Base-by-base conservation (phyloP, 2,113 vertebrate genomes). In the Oreochromis niloticus region DNA sequence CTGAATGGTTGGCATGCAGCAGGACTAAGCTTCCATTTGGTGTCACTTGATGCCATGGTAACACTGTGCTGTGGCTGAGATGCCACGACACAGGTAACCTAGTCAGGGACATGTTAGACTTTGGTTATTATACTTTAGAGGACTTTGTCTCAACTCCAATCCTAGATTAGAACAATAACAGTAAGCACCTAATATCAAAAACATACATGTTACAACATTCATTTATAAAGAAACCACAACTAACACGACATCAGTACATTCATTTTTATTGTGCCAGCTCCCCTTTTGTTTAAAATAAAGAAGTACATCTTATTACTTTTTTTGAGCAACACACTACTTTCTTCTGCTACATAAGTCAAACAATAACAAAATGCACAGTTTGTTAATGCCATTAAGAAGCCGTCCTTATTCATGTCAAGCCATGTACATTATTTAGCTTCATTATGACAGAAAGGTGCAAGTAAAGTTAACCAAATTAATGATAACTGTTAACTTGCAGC, bases 51-150 rank as follows among this genome's bases (percentile, higher is more conserved):
- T 95, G 95, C 92, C 87, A 84, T 11, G 93, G 92, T 39, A 92
- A 86, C 63, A 73, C 82, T 17, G 85, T 80, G 85, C 92, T 96
- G 56, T 88, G 86, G 87, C 97, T 95, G 73, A 95, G 91, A 86
- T 55, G 93, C 97, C 97, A 97, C 52, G 89, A 85, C 86, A 96
- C 96, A 6, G 92, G 88, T 85, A 83, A 78, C 93, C 96, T 97
- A 91, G 10, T 4, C 1, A 22, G 71, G 73, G 52, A 94, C 59
- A 87, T 50, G 85, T 78, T 83, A 82, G 66, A 90, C 84, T 88
- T 83, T 19, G 61, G 41, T 89, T 41, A 78, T 54, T 71, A 52
- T 24, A 2, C 24, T 24, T 27, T 9, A n/a, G 10, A 81, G 30
- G 55, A 84, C 17, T 32, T 73, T 4, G 4, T 27, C 27, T 61